Evolutionary conservation across 2,113 vertebrate species (phyloP).

Genomic region (Pontoporia blainvillei): DNA sequence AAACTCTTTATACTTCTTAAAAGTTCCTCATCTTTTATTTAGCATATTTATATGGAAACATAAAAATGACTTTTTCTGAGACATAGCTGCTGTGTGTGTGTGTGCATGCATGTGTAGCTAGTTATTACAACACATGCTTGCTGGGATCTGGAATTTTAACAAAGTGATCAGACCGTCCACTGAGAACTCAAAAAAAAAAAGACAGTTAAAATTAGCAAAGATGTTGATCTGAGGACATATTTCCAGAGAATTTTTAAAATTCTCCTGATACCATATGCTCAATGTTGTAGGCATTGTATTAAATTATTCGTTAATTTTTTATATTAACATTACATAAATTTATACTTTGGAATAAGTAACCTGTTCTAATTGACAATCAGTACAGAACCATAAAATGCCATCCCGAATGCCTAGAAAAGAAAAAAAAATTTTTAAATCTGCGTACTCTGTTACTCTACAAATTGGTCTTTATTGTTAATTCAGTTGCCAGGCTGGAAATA

Average conservation of each 20-base stretch:
- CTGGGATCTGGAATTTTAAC: background rate
- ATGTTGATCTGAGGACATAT: background rate
- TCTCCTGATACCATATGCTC: background rate
- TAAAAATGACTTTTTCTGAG: background rate
- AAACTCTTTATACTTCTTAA: background rate
- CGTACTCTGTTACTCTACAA: constrained; percentile 60
- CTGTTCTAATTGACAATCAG: constrained; percentile 73
- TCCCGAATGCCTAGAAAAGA: constrained; percentile 35
- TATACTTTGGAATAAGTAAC: constrained; percentile 72
- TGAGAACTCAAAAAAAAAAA: background rate
- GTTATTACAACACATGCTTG: background rate
- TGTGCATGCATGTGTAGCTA: background rate
- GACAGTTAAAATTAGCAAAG: background rate
- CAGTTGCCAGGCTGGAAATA: constrained; percentile 47
- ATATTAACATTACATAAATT: constrained; percentile 67
- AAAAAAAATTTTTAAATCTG: background rate
- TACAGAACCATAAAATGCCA: constrained; percentile 61
- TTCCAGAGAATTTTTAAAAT: background rate
- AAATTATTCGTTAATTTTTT: constrained; percentile 78
- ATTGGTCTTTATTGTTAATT: constrained; percentile 73
- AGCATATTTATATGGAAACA: background rate
- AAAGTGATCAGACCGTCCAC: background rate
- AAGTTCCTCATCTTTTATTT: background rate
- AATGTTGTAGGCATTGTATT: constrained; percentile 34
- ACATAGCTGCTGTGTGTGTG: background rate